Conservation (phyloP, 1,140 invertebrate species). For the Rhopalosiphum padi region DNA sequence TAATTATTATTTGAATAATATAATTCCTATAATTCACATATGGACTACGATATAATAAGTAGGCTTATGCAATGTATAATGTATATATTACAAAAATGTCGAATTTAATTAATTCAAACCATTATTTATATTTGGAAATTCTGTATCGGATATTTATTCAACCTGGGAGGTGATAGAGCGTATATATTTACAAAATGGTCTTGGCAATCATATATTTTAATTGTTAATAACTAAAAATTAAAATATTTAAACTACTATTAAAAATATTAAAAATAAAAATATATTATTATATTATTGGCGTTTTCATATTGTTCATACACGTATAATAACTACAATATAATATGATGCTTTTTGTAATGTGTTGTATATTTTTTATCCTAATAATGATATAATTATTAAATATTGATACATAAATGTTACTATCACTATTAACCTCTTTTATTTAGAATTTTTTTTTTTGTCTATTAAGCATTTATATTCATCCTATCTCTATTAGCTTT, state of each 20-base stretch:
- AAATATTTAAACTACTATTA: neutral
- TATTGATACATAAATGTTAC: neutral
- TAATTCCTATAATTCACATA: no score
- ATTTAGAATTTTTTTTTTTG: neutral
- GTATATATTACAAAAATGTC: no score
- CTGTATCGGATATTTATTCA: no score
- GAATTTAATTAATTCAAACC: no score
- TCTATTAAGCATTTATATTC: constrained; percentile 1
- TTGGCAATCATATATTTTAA: no score
- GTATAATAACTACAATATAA: neutral
- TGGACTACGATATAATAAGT: no score
- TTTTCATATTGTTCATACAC: neutral
- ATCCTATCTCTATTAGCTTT: neutral
- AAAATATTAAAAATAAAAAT: neutral
- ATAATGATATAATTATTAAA: constrained; percentile 2
- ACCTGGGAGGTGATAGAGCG: neutral
- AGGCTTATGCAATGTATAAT: no score
- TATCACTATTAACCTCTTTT: constrained; percentile 16
- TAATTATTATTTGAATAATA: no score
- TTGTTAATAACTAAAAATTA: neutral
- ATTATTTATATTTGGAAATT: no score
- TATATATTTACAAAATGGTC: neutral
- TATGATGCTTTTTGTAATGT: neutral
- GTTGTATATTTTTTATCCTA: neutral
- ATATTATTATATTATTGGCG: neutral